Conservation (phyloP, 1,140 invertebrate species). For the Zaprionus capensis region DNA sequence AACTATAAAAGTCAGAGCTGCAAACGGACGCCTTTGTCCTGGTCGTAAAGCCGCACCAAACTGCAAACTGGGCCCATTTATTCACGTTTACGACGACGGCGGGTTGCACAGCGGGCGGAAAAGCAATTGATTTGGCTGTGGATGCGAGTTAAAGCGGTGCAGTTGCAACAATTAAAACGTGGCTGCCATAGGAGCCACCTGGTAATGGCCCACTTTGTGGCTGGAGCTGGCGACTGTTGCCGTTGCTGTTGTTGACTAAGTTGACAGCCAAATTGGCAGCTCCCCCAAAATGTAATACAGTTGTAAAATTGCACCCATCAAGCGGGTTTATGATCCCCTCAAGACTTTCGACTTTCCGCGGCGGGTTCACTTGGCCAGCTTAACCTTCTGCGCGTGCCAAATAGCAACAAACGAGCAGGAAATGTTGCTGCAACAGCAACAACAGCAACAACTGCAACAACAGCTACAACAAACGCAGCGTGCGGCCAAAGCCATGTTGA, state of each 20-base stretch:
- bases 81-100: slow-evolving; percentile 60
- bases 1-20: slow-evolving; percentile 67
- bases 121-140: slow-evolving; percentile 65
- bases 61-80: slow-evolving; percentile 53
- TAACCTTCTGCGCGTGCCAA: slow-evolving; percentile 82
- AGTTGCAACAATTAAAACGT: slow-evolving; percentile 70
- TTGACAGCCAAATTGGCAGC: slow-evolving; percentile 64
- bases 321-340: slow-evolving; percentile 58
- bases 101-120: slow-evolving; percentile 66
- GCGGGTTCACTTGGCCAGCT: slow-evolving; percentile 73
- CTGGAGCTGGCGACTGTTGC: slow-evolving; percentile 61
- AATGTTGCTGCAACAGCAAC: slow-evolving; percentile 39
- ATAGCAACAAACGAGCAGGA: slow-evolving; percentile 78
- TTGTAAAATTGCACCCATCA: slow-evolving; percentile 73
- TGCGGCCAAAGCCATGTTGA: slow-evolving; percentile 73
- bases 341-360: slow-evolving; percentile 15
- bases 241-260: slow-evolving; percentile 30
- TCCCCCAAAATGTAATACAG: slow-evolving; percentile 57
- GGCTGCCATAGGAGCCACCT: slow-evolving; percentile 62
- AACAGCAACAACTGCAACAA: slow-evolving; percentile 40
- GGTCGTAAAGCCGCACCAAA: slow-evolving; percentile 55
- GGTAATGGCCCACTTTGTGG: slow-evolving; percentile 70
- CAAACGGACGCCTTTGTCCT: slow-evolving; percentile 72
- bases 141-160: slow-evolving; percentile 22
- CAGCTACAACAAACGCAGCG: slow-evolving; percentile 75